Conservation (phyloP, 2,113 vertebrate genomes). For the Axis porcinus region DNA sequence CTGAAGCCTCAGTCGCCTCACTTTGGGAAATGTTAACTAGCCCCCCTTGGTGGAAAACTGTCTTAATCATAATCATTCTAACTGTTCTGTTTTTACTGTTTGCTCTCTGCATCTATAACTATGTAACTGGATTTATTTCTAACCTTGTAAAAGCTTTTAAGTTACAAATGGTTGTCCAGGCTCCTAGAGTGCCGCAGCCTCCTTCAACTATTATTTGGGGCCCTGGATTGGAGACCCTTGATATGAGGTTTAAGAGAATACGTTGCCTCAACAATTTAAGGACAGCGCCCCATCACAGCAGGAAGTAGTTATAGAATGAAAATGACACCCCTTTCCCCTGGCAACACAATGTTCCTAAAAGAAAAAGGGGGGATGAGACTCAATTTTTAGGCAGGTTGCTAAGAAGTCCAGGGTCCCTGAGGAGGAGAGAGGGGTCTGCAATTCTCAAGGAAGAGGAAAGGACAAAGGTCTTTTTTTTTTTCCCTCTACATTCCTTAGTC, state of each 20-base stretch:
- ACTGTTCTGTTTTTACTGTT: not conserved
- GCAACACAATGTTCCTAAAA: not conserved
- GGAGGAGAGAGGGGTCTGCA: not conserved
- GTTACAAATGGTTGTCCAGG: not conserved
- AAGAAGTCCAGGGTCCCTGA: not conserved
- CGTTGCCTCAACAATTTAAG: not conserved
- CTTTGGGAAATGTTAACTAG: not conserved
- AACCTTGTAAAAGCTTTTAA: not conserved
- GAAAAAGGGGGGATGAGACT: not conserved
- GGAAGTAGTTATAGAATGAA: not conserved
- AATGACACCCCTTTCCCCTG: accelerated
- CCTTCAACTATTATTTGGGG: not conserved
- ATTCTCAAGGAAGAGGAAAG: not conserved
- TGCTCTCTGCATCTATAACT: not conserved
- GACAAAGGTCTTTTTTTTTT: not conserved
- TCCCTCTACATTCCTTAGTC: not conserved
- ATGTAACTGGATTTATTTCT: not conserved
- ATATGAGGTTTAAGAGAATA: not conserved
- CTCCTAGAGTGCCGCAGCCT: not conserved
- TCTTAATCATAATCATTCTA: not conserved
- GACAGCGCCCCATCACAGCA: not conserved
- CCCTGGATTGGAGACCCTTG: not conserved
- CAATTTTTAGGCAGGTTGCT: not conserved
- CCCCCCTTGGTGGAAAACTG: not conserved
- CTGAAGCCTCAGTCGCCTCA: not conserved